These are phyloP conservation scores for Simalia tracyae DNA, from an alignment of 2,797 vertebrate species.

Conservation along the genomic window DNA sequence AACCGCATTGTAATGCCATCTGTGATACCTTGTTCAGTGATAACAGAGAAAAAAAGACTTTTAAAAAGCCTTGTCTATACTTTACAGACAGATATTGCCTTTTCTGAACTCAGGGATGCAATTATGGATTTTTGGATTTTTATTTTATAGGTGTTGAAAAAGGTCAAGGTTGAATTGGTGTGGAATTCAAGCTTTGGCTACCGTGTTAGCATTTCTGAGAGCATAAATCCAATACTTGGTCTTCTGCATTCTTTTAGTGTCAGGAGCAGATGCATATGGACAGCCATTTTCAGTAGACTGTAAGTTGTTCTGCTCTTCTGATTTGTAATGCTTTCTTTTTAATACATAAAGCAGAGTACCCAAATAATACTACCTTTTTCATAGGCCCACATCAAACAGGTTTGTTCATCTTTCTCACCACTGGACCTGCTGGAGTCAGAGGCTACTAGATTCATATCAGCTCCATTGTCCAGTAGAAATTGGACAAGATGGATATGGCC, in stretches of 20 bases:
- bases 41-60: not conserved
- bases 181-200: conserved; percentile 1
- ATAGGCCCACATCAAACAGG: conserved; percentile 98
- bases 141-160: conserved; percentile 19
- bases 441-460: conserved; percentile 96
- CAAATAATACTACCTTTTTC: conserved; percentile 86
- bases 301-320: conserved; percentile 28
- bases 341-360: conserved; percentile 22
- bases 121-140: conserved; percentile 14
- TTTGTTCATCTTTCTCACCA: conserved; percentile 96
- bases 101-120: conserved; percentile 6
- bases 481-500: conserved; percentile 93
- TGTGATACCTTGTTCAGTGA: not conserved
- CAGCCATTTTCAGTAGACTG: not conserved
- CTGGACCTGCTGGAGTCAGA: conserved; percentile 96
- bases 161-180: not conserved
- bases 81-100: not conserved
- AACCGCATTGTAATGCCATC: not conserved
- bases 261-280: not conserved
- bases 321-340: conserved; percentile 3
- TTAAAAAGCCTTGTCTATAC: not conserved
- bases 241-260: not conserved
- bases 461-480: conserved; percentile 91
- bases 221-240: not conserved
- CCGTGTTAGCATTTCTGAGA: not conserved